Conservation (phyloP, 2,888 invertebrate genomes). For the Euplagia quadripunctaria region DNA sequence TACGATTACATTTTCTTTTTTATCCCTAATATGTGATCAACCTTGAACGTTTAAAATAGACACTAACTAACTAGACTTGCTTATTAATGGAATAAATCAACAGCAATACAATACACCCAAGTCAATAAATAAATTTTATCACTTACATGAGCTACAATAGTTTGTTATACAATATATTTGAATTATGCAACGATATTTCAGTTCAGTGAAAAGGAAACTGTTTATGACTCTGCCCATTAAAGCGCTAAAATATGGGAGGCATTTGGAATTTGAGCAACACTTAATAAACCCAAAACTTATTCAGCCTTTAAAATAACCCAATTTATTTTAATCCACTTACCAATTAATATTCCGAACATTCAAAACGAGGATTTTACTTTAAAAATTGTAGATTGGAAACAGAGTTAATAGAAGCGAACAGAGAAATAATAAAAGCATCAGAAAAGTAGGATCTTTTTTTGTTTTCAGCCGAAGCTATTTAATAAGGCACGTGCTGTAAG, state of each 20-base stretch:
- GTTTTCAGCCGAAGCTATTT: conserved; percentile 68
- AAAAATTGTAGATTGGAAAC: conserved; percentile 50
- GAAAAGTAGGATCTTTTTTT: conserved; percentile 37
- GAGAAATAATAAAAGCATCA: conserved; percentile 57
- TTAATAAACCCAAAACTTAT: conserved; percentile 14
- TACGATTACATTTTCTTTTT: too few relatives aligned
- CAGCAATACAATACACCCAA: too few relatives aligned
- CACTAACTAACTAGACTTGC: too few relatives aligned
- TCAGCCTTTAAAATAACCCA: conserved; percentile 15
- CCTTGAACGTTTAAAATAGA: too few relatives aligned
- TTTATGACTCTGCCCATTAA: conserved; percentile 14
- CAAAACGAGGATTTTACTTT: conserved; percentile 36
- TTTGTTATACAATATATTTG: conserved; percentile 11
- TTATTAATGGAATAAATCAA: too few relatives aligned
- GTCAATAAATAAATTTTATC: conserved; percentile 18
- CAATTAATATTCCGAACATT: conserved; percentile 25
- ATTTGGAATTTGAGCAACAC: conserved; percentile 14
- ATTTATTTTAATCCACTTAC: conserved; percentile 18
- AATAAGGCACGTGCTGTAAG: conserved; percentile 70
- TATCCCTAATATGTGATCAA: too few relatives aligned
- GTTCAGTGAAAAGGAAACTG: conserved; percentile 20
- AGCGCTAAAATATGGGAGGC: conserved; percentile 6
- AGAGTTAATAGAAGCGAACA: conserved; percentile 24
- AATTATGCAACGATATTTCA: conserved; percentile 19
- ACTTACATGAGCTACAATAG: conserved; percentile 3